Conservation (phyloP, 2,113 vertebrate species). For the Xerus inauris region DNA sequence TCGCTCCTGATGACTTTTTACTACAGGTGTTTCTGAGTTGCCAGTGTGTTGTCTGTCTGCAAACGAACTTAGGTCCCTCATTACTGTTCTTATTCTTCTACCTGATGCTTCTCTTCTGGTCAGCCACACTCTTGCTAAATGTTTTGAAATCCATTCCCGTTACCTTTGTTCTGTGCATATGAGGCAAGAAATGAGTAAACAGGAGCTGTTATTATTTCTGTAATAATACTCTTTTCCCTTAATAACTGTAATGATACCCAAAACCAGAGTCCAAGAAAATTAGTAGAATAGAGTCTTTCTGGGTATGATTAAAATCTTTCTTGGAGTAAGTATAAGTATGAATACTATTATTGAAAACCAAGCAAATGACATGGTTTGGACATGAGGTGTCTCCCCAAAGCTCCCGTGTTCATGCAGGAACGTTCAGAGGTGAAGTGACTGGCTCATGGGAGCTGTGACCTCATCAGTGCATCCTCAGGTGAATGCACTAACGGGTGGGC, state of each 20-base stretch:
- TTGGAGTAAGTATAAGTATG: not conserved
- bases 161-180: not conserved
- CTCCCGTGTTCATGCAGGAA: no score
- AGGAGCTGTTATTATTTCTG: not conserved
- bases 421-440: no score
- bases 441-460: no score
- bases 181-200: not conserved
- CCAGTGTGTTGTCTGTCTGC: not conserved
- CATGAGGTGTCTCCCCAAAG: no score
- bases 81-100: not conserved
- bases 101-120: not conserved
- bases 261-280: not conserved
- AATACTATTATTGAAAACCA: not conserved
- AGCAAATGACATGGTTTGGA: not conserved
- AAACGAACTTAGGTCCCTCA: not conserved
- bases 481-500: no score
- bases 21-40: not conserved
- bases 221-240: slow-evolving; percentile 13
- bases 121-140: not conserved
- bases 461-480: no score
- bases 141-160: not conserved
- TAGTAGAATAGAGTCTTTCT: not conserved
- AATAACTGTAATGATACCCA: not conserved
- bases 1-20: not conserved
- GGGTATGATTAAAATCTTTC: slow-evolving; percentile 1